These are phyloP conservation scores for Ylistrum balloti DNA, from an alignment of 1,140 invertebrate genomes.

Conservation along the genomic window DNA sequence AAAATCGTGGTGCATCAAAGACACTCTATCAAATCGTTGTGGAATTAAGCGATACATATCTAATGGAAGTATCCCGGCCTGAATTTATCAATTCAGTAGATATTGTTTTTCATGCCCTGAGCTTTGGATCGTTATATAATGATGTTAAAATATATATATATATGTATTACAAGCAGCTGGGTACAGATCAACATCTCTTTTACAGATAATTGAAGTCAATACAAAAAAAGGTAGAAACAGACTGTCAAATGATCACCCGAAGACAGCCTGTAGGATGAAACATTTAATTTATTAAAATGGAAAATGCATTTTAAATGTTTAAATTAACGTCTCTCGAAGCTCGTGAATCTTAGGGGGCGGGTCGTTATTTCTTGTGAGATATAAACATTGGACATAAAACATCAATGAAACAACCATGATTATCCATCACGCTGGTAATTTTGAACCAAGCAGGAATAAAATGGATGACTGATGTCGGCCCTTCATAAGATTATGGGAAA, in stretches of 20 bases:
- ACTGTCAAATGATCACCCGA: background rate
- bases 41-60: background rate
- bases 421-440: conserved; percentile 17
- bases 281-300: background rate
- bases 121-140: too few relatives aligned
- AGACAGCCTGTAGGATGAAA: background rate
- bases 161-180: too few relatives aligned
- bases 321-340: background rate
- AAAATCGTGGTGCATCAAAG: background rate
- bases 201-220: background rate
- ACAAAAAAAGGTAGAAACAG: background rate
- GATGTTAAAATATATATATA: too few relatives aligned
- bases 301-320: background rate
- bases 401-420: conserved; percentile 21
- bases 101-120: too few relatives aligned
- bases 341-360: background rate
- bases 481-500: background rate
- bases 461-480: conserved; percentile 4
- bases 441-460: background rate
- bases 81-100: too few relatives aligned
- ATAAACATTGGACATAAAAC: background rate
- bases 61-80: too few relatives aligned
- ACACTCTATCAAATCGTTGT: background rate
- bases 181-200: background rate
- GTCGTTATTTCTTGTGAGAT: conserved; percentile 7